phyloP scores from a whole-genome alignment of 2,888 invertebrate species.

The Graphium colonna region DNA sequence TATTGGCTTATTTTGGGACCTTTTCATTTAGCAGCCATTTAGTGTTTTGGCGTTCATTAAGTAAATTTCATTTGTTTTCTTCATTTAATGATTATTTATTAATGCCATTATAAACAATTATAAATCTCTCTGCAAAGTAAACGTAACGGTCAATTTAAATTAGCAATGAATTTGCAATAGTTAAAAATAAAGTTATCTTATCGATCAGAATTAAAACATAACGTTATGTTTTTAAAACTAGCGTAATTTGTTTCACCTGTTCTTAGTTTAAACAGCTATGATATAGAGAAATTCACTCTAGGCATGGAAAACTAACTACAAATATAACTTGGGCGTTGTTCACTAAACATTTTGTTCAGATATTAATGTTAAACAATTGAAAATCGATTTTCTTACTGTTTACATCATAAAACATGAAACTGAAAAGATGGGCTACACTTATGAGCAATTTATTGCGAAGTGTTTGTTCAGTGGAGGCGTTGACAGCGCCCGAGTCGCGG shows the following conservation, averaged over 20 bases:
- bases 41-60: not conserved
- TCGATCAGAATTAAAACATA: slow-evolving; percentile 20
- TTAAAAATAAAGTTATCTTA: no score
- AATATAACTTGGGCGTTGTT: no score
- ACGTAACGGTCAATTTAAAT: not conserved
- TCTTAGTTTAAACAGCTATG: not conserved
- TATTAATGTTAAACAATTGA: no score
- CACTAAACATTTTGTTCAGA: no score
- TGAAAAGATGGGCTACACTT: not conserved
- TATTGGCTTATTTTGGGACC: not conserved
- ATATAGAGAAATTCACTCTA: no score
- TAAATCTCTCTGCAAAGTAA: not conserved
- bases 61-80: not conserved
- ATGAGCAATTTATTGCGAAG: slow-evolving; percentile 16
- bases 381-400: not conserved
- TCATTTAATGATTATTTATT: not conserved
- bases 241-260: no score
- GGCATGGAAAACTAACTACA: no score
- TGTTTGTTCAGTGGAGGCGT: slow-evolving; percentile 31
- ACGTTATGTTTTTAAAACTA: no score
- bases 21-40: not conserved
- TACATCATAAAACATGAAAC: slow-evolving; percentile 5
- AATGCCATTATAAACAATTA: not conserved
- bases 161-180: not conserved
- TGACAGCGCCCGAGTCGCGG: slow-evolving; percentile 32